A percentile compares a stretch with the other conserved stretches of the same genome.
These are phyloP conservation scores for Stercorarius parasiticus DNA, from an alignment of 2,113 vertebrate genomes.

Conservation along the genomic window DNA sequence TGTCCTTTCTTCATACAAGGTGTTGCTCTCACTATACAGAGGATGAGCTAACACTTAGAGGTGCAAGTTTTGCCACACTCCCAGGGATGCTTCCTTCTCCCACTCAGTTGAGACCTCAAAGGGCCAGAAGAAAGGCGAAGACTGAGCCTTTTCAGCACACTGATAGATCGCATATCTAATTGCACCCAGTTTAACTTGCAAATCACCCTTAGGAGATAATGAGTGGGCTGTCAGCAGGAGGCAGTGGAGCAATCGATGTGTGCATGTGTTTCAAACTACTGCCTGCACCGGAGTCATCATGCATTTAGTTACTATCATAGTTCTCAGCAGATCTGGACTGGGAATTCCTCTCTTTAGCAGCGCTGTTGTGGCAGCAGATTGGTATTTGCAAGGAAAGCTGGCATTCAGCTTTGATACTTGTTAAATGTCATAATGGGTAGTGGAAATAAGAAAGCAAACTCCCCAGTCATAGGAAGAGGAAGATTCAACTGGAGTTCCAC, in stretches of 20 bases:
- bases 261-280: not conserved
- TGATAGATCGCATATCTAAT: not conserved
- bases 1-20: not conserved
- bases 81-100: not conserved
- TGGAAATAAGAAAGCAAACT: not conserved
- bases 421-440: not conserved
- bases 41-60: not conserved
- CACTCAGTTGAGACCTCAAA: not conserved
- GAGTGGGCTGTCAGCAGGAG: not conserved
- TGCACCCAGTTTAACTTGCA: not conserved
- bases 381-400: not conserved
- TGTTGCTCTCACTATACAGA: not conserved
- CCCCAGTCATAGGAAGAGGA: not conserved
- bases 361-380: not conserved
- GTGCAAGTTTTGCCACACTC: not conserved
- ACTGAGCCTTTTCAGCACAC: not conserved
- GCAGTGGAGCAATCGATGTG: not conserved
- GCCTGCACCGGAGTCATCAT: fast-evolving
- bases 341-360: not conserved
- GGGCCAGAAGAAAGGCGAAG: not conserved
- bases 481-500: not conserved
- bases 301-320: not conserved
- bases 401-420: not conserved
- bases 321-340: not conserved
- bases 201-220: not conserved